Conservation (phyloP, 2,888 invertebrate species). For the Napeogenes sylphis region DNA sequence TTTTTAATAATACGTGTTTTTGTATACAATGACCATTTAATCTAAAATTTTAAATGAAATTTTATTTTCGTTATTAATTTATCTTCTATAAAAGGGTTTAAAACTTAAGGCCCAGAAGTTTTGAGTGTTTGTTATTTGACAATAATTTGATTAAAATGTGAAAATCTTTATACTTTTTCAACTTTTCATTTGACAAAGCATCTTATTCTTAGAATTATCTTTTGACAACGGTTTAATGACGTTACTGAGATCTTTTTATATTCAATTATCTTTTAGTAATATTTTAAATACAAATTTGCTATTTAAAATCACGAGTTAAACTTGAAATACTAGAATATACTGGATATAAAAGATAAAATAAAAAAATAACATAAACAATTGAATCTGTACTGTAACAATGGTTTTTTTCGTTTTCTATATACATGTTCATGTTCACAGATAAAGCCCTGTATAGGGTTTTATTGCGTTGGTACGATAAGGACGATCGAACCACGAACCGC, state of each 20-base stretch:
- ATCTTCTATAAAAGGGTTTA: too few relatives aligned
- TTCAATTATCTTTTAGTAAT: conserved; percentile 14
- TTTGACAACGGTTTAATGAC: conserved; percentile 22
- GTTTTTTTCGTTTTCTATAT: not conserved
- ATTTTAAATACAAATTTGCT: conserved; percentile 6
- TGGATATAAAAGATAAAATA: too few relatives aligned
- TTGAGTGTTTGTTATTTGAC: not conserved
- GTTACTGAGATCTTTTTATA: conserved; percentile 21
- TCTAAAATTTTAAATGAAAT: too few relatives aligned
- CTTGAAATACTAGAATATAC: too few relatives aligned
- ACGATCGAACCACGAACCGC: conserved; percentile 68
- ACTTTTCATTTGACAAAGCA: conserved; percentile 22
- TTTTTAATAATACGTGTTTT: too few relatives aligned
- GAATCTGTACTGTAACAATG: not conserved
- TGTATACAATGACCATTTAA: too few relatives aligned
- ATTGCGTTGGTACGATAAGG: conserved; percentile 43
- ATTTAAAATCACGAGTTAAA: too few relatives aligned
- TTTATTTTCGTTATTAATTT: too few relatives aligned
- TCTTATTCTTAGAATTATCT: conserved; percentile 24
- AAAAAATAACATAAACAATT: too few relatives aligned
- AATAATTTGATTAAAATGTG: conserved; percentile 9
- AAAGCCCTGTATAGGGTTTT: conserved; percentile 45
- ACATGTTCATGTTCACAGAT: conserved; percentile 27
- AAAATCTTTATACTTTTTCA: conserved; percentile 14
- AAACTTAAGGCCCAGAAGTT: too few relatives aligned